These are phyloP conservation scores for Drosophila elegans DNA, from an alignment of 1,140 invertebrate genomes.

Conservation along the genomic window DNA sequence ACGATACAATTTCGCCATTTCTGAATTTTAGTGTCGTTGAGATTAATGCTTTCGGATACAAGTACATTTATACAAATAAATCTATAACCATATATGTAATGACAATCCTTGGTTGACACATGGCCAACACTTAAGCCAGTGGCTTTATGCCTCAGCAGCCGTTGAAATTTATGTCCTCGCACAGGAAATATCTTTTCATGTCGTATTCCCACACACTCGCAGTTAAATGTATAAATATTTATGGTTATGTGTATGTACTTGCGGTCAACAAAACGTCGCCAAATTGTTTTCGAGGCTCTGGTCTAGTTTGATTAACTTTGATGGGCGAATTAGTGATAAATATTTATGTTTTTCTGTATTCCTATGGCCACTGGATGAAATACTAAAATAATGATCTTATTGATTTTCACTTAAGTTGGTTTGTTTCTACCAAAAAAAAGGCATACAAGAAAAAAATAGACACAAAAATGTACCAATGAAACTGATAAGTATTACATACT, in stretches of 20 bases:
- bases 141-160: constrained; percentile 56
- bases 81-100: constrained; percentile 15
- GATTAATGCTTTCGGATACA: constrained; percentile 63
- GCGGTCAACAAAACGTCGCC: constrained; percentile 52
- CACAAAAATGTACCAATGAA: too few relatives aligned
- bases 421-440: too few relatives aligned
- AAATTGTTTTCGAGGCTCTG: constrained; percentile 53
- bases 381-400: background rate
- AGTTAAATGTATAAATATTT: constrained; percentile 49
- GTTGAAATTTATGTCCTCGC: constrained; percentile 55
- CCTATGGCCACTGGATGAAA: background rate
- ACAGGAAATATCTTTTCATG: constrained; percentile 35
- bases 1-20: constrained; percentile 50
- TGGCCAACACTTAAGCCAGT: constrained; percentile 65
- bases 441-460: too few relatives aligned
- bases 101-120: constrained; percentile 54
- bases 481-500: too few relatives aligned
- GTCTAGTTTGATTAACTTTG: constrained; percentile 46
- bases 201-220: constrained; percentile 11
- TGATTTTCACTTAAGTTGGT: background rate
- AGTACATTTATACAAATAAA: constrained; percentile 24
- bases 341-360: constrained; percentile 5
- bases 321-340: constrained; percentile 34
- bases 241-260: constrained; percentile 48
- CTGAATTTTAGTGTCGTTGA: constrained; percentile 82